phyloP scores from a whole-genome alignment of 2,113 vertebrate species.

The Etheostoma cragini region DNA sequence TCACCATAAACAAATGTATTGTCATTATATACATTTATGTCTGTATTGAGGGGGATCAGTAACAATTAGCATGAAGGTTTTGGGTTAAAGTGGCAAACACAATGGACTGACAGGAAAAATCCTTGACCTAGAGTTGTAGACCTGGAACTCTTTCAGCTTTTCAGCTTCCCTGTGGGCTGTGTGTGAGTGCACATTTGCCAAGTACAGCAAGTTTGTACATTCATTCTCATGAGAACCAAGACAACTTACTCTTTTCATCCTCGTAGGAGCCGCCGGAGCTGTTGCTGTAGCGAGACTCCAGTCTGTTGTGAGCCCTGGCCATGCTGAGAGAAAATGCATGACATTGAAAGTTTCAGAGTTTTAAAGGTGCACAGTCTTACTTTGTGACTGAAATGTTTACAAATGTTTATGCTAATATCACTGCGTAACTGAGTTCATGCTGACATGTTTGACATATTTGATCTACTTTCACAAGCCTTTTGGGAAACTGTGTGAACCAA shows the following conservation, averaged over 20 bases:
- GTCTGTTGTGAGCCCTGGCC: slow-evolving; percentile 93
- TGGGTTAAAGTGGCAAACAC: not conserved
- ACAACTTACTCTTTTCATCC: slow-evolving; percentile 95
- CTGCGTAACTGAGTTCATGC: not conserved
- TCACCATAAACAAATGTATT: not conserved
- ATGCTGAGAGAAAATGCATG: slow-evolving; percentile 54
- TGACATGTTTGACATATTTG: slow-evolving; percentile 5
- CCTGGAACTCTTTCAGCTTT: too few relatives aligned
- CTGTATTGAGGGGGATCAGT: not conserved
- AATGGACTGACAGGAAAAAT: slow-evolving; percentile 40
- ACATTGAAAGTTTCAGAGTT: slow-evolving; percentile 21
- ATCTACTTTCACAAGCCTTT: not conserved
- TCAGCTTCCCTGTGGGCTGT: slow-evolving; percentile 16
- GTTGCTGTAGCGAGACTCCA: slow-evolving; percentile 99
- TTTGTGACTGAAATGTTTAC: not conserved
- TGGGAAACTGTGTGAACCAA: not conserved
- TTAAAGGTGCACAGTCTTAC: not conserved
- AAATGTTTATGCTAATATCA: not conserved
- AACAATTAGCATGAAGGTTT: slow-evolving; percentile 4
- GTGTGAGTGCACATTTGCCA: slow-evolving; percentile 2
- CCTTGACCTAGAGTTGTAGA: slow-evolving; percentile 28
- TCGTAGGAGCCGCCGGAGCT: slow-evolving; percentile 98
- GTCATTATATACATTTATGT: not conserved
- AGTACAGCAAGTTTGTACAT: not conserved
- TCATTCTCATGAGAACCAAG: slow-evolving; percentile 20